Conservation (phyloP, 2,888 invertebrate genomes). For the Drosophila diplacantha region DNA sequence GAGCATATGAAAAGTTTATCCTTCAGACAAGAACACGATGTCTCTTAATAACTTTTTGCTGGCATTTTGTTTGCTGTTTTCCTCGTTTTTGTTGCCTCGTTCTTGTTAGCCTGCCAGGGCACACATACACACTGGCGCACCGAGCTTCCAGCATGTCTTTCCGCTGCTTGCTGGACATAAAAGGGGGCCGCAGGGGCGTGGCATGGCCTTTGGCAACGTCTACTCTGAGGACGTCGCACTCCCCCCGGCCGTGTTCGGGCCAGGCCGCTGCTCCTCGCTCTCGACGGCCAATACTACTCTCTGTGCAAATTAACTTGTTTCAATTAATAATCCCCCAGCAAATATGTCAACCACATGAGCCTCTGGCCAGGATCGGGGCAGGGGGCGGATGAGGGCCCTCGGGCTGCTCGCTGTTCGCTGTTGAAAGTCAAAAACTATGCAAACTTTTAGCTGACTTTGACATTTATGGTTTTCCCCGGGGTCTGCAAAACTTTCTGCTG, state of each 20-base stretch:
- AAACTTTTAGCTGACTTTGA: slow-evolving; percentile 73
- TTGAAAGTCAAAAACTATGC: slow-evolving; percentile 71
- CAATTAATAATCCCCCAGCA: slow-evolving; percentile 77
- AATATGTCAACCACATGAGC: slow-evolving; percentile 74
- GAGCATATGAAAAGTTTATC: slow-evolving; percentile 68
- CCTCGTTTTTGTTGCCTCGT: slow-evolving; percentile 47
- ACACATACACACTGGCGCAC: slow-evolving; percentile 6
- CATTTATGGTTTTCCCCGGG: slow-evolving; percentile 72
- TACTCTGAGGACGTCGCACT: slow-evolving; percentile 55
- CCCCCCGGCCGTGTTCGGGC: slow-evolving; percentile 4
- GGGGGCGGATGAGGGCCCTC: slow-evolving; percentile 9
- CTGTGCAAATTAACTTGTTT: slow-evolving; percentile 77
- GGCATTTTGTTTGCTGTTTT: slow-evolving; percentile 66
- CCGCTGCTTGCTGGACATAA: slow-evolving; percentile 2
- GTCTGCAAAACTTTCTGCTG: slow-evolving; percentile 55
- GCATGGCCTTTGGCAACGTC: slow-evolving; percentile 55
- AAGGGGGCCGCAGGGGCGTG: slow-evolving; percentile 39
- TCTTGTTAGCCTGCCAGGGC: slow-evolving; percentile 40
- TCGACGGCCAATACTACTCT: slow-evolving; percentile 57
- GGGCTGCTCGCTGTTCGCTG: slow-evolving; percentile 28
- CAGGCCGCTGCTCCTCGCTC: slow-evolving; percentile 32
- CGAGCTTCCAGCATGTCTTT: slow-evolving; percentile 3
- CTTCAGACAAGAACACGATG: slow-evolving; percentile 54
- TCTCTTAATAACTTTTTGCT: slow-evolving; percentile 69
- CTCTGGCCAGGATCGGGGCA: slow-evolving; percentile 14